Evolutionary conservation across 1,140 invertebrate genomes (phyloP).

Genomic region (Sminthurides bifidus): DNA sequence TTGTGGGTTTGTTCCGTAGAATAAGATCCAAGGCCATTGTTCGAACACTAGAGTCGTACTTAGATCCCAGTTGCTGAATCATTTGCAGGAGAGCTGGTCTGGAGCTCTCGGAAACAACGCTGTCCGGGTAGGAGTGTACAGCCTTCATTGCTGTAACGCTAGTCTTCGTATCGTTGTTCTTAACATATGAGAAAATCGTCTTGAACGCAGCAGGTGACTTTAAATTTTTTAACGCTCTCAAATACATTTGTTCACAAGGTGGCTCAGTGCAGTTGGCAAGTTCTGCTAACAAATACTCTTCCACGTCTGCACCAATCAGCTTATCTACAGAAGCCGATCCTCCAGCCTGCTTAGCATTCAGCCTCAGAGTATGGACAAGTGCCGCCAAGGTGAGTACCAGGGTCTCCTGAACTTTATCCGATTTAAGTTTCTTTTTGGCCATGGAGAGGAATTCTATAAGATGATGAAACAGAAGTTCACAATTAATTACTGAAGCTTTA

Average conservation of each 20-base stretch:
- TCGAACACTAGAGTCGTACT: conserved; percentile 56
- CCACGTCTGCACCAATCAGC: conserved; percentile 40
- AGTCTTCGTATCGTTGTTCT: conserved; percentile 41
- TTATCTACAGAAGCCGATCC: not conserved
- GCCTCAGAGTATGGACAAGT: conserved; percentile 38
- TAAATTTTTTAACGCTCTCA: conserved; percentile 56
- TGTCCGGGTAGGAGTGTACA: conserved; percentile 44
- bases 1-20: conserved; percentile 45
- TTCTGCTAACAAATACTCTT: conserved; percentile 41
- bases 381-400: conserved; percentile 50
- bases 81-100: conserved; percentile 34
- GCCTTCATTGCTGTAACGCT: conserved; percentile 54
- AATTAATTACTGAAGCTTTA: conserved; percentile 9
- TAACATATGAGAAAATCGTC: conserved; percentile 44
- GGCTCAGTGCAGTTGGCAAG: conserved; percentile 43
- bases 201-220: conserved; percentile 45
- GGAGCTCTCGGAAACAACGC: conserved; percentile 38
- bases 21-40: conserved; percentile 59
- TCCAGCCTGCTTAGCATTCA: not conserved
- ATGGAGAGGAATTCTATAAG: conserved; percentile 34
- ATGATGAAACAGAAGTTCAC: not conserved
- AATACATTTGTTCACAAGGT: conserved; percentile 46
- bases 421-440: conserved; percentile 35
- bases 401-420: conserved; percentile 50
- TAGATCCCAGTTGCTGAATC: conserved; percentile 51